Base-by-base conservation (phyloP, 2,888 invertebrate genomes). In the Tachystola acroxantha region DNA sequence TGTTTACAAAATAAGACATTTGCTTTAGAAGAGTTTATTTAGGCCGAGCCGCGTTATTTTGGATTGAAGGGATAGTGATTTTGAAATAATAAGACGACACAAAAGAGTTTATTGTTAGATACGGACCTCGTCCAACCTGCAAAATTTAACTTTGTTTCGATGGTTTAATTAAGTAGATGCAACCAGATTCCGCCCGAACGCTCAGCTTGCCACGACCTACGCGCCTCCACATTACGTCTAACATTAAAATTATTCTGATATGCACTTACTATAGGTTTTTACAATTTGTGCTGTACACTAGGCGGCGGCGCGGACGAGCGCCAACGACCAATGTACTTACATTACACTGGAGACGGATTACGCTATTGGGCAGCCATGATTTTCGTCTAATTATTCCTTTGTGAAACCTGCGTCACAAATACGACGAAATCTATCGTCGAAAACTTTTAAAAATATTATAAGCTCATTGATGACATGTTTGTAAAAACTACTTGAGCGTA, bases 251-350 rank as follows among this genome's bases (percentile, higher is more conserved):
- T 82, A 80, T 64, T 72, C 71, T 84, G 84, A 84, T 84, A 84
- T 84, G 84, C 84, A 74, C 82, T 84, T 82, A 84, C 60, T 71
- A 71, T 78, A 79, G 59, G 60, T 70, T 77, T 73, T 76, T 84
- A 84, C 82, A 82, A 70, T 48, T 84, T 84, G 82, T 84, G 84
- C 84, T 84, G 79, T 82, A 84, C 84, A 82, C 60, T 74, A 76
- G 61, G 56, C 50, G 57, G 56, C 53, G 49, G 49, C 45, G 58
- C 60, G 50, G 47, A 45, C 48, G 53, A 37, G 53, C 55, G 49
- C 51, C 53, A 58, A 42, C 54, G 53, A 45, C 43, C 48, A 52
- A 60, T 57, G 57, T 54, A 56, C 61, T 57, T 48, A 55, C 57
- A 50, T 50, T 50, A 53, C 53, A 16, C 16, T 16, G 16, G 16